phyloP scores from a whole-genome alignment of 2,888 invertebrate genomes.

The Melangyna quadrimaculata region DNA sequence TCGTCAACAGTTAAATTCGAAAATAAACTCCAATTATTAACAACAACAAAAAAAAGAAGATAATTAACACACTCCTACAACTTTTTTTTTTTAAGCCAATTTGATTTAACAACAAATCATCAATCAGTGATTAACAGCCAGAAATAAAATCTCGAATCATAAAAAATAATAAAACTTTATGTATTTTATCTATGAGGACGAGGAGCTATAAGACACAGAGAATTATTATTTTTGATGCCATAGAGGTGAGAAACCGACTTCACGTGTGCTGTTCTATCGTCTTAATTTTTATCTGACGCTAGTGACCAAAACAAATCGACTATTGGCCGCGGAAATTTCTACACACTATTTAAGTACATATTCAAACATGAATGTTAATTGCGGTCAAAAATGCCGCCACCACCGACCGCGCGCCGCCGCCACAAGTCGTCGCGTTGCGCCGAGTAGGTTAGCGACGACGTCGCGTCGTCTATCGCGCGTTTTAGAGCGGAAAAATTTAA shows the following conservation, averaged over 20 bases:
- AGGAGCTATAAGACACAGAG: background rate
- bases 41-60: constrained; percentile 5
- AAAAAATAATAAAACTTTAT: background rate
- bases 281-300: constrained; percentile 51
- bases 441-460: background rate
- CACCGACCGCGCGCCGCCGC: background rate
- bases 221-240: constrained; percentile 30
- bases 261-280: constrained; percentile 46
- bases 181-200: constrained; percentile 28
- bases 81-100: background rate
- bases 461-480: background rate
- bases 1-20: constrained; percentile 29
- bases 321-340: constrained; percentile 68
- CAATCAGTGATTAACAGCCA: constrained; percentile 34
- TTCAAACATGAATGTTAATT: constrained; percentile 67
- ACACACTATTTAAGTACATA: constrained; percentile 70
- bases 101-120: constrained; percentile 33
- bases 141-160: constrained; percentile 12
- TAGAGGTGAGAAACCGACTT: constrained; percentile 47
- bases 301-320: constrained; percentile 69
- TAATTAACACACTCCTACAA: constrained; percentile 34
- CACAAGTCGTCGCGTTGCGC: too few species aligned
- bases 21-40: constrained; percentile 19
- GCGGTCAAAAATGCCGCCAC: constrained; percentile 33
- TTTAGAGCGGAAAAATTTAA: constrained; percentile 20